A percentile compares a stretch with the other conserved stretches of the same genome.
These are phyloP conservation scores for Macrobrachium rosenbergii DNA, from an alignment of 1,140 invertebrate species.

Conservation along the genomic window DNA sequence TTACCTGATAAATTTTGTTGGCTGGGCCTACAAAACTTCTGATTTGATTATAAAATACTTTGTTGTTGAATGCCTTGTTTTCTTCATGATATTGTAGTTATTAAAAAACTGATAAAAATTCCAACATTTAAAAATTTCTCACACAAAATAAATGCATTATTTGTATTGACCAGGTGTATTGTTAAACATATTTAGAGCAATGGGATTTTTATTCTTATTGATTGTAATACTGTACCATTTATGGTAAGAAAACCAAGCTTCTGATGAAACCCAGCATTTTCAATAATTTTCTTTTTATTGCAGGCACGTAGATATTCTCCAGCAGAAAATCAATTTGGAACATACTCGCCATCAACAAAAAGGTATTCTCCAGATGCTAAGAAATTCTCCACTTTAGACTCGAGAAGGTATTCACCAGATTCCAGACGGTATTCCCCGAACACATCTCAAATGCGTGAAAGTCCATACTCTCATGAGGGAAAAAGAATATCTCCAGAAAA, in stretches of 20 bases:
- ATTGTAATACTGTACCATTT: too few relatives aligned
- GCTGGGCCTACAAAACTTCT: neutral
- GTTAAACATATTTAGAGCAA: too few relatives aligned
- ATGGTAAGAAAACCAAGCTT: too few relatives aligned
- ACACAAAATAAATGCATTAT: too few relatives aligned
- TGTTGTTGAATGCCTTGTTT: too few relatives aligned
- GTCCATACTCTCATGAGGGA: slow-evolving; percentile 14
- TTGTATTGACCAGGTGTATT: too few relatives aligned
- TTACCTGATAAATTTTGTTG: neutral
- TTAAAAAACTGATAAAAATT: too few relatives aligned
- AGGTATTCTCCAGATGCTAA: slow-evolving; percentile 57
- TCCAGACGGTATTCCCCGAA: slow-evolving; percentile 55
- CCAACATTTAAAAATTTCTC: too few relatives aligned
- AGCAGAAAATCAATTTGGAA: slow-evolving; percentile 64
- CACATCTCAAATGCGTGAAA: slow-evolving; percentile 25
- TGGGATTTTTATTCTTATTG: too few relatives aligned
- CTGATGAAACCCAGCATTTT: too few relatives aligned
- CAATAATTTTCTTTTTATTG: neutral
- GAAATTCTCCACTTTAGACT: slow-evolving; percentile 63
- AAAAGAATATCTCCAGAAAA: slow-evolving; percentile 56
- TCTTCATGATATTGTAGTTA: too few relatives aligned
- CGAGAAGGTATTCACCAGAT: slow-evolving; percentile 61
- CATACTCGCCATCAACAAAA: slow-evolving; percentile 64
- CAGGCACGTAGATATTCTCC: slow-evolving; percentile 61
- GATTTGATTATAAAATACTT: too few relatives aligned